These are phyloP conservation scores for Saccostrea cuccullata DNA, from an alignment of 1,140 invertebrate genomes.

Conservation along the genomic window DNA sequence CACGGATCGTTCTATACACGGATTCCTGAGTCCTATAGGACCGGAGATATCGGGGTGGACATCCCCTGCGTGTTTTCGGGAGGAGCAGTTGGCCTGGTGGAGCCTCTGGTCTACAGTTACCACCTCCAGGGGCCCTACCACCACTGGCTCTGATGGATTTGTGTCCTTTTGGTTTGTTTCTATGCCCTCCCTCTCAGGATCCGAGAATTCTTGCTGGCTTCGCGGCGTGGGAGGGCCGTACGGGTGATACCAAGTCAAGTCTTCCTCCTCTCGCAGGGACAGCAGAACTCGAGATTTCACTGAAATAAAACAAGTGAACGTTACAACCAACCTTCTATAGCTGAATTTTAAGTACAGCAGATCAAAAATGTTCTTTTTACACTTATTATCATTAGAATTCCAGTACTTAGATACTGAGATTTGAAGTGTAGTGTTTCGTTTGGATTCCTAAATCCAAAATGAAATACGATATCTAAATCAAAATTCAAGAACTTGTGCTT, in stretches of 20 bases:
- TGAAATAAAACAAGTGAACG: constrained; percentile 57
- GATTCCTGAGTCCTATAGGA: constrained; percentile 41
- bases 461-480: not conserved
- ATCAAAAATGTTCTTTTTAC: not conserved
- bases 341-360: not conserved
- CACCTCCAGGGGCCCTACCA: constrained; percentile 37
- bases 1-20: constrained; percentile 30
- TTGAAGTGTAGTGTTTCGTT: no score
- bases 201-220: constrained; percentile 21
- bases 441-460: no score
- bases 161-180: not conserved
- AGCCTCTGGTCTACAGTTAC: constrained; percentile 53
- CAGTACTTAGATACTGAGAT: no score
- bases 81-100: constrained; percentile 31
- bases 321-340: not conserved
- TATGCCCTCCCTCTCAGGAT: constrained; percentile 24
- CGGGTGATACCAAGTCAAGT: constrained; percentile 60
- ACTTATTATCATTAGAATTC: no score
- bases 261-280: constrained; percentile 69
- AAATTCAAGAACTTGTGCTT: not conserved
- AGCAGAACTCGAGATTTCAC: constrained; percentile 74
- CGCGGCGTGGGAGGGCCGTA: constrained; percentile 53
- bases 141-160: constrained; percentile 15
- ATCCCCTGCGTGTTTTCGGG: not conserved
- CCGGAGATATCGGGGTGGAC: constrained; percentile 54